Conservation (phyloP, 2,888 invertebrate genomes). For the Zygaena filipendulae region DNA sequence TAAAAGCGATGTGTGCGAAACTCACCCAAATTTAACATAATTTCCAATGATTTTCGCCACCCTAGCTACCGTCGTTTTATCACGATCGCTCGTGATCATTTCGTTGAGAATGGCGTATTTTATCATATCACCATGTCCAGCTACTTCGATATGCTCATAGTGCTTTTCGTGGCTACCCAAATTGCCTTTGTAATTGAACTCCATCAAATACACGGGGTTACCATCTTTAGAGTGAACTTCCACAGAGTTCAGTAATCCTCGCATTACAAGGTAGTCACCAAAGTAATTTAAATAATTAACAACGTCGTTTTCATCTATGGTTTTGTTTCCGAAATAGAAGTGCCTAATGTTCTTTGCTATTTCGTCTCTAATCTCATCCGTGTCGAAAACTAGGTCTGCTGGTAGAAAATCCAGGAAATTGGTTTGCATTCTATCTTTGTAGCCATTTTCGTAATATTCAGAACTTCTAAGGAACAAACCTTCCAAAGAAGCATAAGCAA, state of each 20-base stretch:
- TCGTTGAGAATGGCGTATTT: conserved; percentile 22
- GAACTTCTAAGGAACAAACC: conserved; percentile 22
- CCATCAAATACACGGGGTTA: conserved; percentile 24
- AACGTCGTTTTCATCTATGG: conserved; percentile 17
- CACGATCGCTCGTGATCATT: conserved; percentile 8
- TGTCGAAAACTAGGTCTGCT: conserved; percentile 23
- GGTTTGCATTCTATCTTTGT: conserved; percentile 21
- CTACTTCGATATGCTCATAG: conserved; percentile 17
- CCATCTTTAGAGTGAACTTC: conserved; percentile 16
- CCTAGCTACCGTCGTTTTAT: conserved; percentile 19
- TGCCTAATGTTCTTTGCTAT: conserved; percentile 18
- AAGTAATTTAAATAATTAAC: conserved; percentile 23
- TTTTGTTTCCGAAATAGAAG: conserved; percentile 24
- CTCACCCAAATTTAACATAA: conserved; percentile 26
- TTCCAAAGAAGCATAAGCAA: conserved; percentile 22
- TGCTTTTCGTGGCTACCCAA: conserved; percentile 20
- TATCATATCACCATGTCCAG: conserved; percentile 25
- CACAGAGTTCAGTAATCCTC: conserved; percentile 21
- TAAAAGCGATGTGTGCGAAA: too few species aligned
- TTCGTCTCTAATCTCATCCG: conserved; percentile 14
- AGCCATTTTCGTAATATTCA: conserved; percentile 22
- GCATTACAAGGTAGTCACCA: conserved; percentile 22
- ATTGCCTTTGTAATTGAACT: conserved; percentile 25
- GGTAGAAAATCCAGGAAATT: conserved; percentile 25
- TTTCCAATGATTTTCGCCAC: conserved; percentile 21